Evolutionary conservation across 2,888 invertebrate genomes (phyloP), one percentile per base, ranked within the genome.

Genomic region (Nasonia oneida): DNA sequence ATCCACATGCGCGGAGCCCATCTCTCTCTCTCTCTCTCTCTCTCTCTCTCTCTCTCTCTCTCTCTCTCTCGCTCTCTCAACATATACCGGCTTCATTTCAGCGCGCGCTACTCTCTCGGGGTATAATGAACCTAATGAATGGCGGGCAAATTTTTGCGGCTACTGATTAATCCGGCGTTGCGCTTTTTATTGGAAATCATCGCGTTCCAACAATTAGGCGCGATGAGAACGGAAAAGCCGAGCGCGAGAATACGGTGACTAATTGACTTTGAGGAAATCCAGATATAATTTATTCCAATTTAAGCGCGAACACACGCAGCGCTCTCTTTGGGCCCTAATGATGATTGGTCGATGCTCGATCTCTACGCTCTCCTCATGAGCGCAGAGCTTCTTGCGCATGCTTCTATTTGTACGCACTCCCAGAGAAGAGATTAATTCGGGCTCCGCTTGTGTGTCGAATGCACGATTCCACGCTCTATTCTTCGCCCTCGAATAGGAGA

Each of bases 281-380:
- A 50, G 79, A 70, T 80, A 57, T 57, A 80, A 80, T 80, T 71
- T 80, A 80, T 80, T 80, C 80, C 71, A 53, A 71, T 71, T 80
- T 80, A 80, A 53, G 80, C 80, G 71, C 71, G 80, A 79, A 71
- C 80, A 53, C 80, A 71, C 71, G 71, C 71, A 33, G 71, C 42
- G 64, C 64, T 33, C 37, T 37, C 37, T 37, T 29, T 47, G 12
- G 29, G 0, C 67, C 80, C 53, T 80, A 80, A 80, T 71, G 80
- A 71, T 80, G 80, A 80, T 80, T 80, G 33, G 80, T 80, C 53
- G 80, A 70, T 71, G 71, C 53, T 18, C 33, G 79, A 47, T 79
- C 39, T 67, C 64, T 78, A 15, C 12, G 33, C 57, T 67, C 8
- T 64, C 23, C 18, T n/a, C 3, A 12, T 15, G 15, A 14, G 1